phyloP scores from a whole-genome alignment of 2,888 invertebrate genomes.

The Acanthacorydalis orientalis region DNA sequence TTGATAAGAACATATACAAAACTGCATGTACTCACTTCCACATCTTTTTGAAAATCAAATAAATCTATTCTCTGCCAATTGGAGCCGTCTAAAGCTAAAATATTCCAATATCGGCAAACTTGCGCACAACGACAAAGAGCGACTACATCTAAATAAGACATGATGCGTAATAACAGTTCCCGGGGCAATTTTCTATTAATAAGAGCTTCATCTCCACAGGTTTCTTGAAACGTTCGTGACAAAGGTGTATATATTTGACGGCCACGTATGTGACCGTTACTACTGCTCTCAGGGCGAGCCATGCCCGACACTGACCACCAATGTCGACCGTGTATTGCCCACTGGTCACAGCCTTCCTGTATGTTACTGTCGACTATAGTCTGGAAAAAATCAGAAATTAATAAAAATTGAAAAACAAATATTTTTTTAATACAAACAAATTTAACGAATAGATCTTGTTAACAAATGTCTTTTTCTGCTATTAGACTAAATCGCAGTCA shows the following conservation, averaged over 20 bases:
- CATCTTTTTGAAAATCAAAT: constrained; percentile 96
- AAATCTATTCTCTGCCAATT: constrained; percentile 99
- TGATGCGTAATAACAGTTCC: constrained; percentile 82
- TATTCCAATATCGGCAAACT: constrained; percentile 71
- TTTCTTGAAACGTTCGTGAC: too few relatives aligned
- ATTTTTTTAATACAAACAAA: background rate
- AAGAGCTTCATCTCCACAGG: constrained; percentile 50
- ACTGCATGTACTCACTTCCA: constrained; percentile 53
- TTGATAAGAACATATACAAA: background rate
- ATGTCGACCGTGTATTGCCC: constrained; percentile 4
- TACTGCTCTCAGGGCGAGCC: background rate
- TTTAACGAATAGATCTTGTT: too few relatives aligned
- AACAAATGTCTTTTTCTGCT: too few relatives aligned
- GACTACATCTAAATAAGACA: constrained; percentile 91
- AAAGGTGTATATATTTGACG: too few relatives aligned
- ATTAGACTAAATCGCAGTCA: too few relatives aligned
- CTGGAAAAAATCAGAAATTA: background rate
- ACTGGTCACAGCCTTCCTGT: constrained; percentile 1
- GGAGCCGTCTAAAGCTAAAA: constrained; percentile 93
- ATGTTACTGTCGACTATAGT: background rate
- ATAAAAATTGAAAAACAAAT: background rate
- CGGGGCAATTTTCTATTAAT: constrained; percentile 94
- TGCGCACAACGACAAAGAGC: constrained; percentile 92
- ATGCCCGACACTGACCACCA: constrained; percentile 5
- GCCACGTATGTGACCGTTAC: constrained; percentile 3